A percentile compares a stretch with the other conserved stretches of the same genome.
Evolutionary conservation across 2,113 vertebrate genomes (phyloP).

Genomic region (Progne subis): DNA sequence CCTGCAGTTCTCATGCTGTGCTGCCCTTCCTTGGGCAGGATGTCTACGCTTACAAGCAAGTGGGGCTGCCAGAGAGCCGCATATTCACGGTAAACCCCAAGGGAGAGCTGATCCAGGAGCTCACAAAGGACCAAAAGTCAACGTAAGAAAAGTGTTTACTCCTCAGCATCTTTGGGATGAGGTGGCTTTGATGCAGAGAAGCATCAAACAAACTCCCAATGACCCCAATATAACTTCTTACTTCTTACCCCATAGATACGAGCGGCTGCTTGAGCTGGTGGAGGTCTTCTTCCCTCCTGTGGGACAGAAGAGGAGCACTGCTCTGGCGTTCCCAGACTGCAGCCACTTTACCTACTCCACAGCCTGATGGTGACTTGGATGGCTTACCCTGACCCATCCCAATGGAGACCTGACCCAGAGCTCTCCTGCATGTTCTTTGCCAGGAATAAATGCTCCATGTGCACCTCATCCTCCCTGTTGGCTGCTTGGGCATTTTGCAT

Average conservation of each 20-base stretch:
- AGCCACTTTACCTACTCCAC: slow-evolving; percentile 80
- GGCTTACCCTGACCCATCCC: neutral
- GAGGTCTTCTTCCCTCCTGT: slow-evolving; percentile 89
- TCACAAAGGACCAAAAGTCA: slow-evolving; percentile 85
- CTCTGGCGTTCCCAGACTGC: slow-evolving; percentile 81
- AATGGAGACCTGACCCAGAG: neutral
- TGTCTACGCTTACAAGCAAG: slow-evolving; percentile 86
- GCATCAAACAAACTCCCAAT: neutral
- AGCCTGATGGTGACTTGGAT: slow-evolving; percentile 65
- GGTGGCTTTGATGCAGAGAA: neutral
- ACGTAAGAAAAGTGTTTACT: slow-evolving; percentile 74
- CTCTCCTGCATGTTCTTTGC: neutral
- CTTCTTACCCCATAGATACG: slow-evolving; percentile 74
- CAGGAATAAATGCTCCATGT: neutral
- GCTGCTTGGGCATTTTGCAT: neutral
- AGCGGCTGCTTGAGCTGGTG: slow-evolving; percentile 83
- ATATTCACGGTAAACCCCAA: slow-evolving; percentile 93
- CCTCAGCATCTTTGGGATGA: neutral
- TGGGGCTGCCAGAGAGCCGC: slow-evolving; percentile 81
- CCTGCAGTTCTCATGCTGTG: neutral
- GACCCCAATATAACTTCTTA: neutral
- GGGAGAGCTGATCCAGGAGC: slow-evolving; percentile 90
- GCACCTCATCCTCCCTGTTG: neutral
- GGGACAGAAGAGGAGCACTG: slow-evolving; percentile 5
- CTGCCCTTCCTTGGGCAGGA: slow-evolving; percentile 62